Conservation (phyloP, 2,797 vertebrate species). For the Miopithecus talapoin region DNA sequence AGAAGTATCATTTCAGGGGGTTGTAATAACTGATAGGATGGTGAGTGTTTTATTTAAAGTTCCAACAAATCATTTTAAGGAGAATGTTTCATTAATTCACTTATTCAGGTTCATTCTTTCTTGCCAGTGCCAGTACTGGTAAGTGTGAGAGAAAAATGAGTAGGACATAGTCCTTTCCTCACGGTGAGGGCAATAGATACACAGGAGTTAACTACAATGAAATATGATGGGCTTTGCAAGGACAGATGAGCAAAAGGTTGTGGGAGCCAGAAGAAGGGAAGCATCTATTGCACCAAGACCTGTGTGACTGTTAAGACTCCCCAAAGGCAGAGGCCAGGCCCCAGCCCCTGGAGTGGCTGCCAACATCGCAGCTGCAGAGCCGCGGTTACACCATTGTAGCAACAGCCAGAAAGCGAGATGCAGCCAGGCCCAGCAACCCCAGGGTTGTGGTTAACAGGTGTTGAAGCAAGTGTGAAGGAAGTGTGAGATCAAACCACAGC, state of each 20-base stretch:
- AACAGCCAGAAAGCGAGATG: constrained; percentile 42
- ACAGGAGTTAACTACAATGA: neutral
- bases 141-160: neutral
- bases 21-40: neutral
- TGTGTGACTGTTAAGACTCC: neutral
- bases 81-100: neutral
- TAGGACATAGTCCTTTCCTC: neutral
- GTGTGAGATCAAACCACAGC: neutral
- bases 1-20: neutral
- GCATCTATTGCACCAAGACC: neutral
- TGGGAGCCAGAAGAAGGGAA: neutral
- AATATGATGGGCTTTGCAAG: neutral
- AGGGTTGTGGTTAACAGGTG: constrained; percentile 57
- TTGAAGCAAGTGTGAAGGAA: neutral
- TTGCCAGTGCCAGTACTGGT: neutral
- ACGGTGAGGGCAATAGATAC: neutral
- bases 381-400: neutral
- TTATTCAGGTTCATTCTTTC: neutral
- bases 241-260: neutral
- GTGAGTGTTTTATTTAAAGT: constrained; percentile 23
- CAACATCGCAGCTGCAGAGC: constrained; percentile 37
- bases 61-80: neutral
- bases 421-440: neutral
- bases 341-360: neutral
- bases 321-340: neutral